phyloP scores from a whole-genome alignment of 2,888 invertebrate genomes.

The Agrotis ipsilon region DNA sequence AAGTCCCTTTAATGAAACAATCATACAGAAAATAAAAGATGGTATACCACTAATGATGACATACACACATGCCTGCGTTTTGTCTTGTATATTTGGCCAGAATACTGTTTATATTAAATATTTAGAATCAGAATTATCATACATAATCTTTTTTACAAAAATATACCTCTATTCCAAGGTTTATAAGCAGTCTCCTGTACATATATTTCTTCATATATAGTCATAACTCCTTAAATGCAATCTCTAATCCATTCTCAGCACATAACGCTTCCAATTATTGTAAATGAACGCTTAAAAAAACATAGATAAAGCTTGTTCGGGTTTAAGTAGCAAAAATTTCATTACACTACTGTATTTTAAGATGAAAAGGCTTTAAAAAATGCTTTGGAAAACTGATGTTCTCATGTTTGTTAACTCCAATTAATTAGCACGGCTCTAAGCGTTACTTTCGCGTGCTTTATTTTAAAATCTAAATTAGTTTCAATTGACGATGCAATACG shows the following conservation, averaged over 20 bases:
- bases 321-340: conserved; percentile 59
- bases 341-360: conserved; percentile 44
- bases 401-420: conserved; percentile 37
- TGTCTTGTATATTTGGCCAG: conserved; percentile 3
- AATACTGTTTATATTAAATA: conserved; percentile 30
- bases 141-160: conserved; percentile 39
- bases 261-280: conserved; percentile 41
- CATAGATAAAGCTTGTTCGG: conserved; percentile 61
- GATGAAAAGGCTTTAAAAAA: conserved; percentile 32
- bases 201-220: conserved; percentile 46
- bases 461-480: conserved; percentile 30
- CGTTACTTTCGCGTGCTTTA: conserved; percentile 22
- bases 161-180: conserved; percentile 53
- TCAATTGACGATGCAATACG: conserved; percentile 15
- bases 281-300: conserved; percentile 46
- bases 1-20: background rate
- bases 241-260: conserved; percentile 43
- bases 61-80: background rate
- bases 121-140: conserved; percentile 40
- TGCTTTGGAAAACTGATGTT: conserved; percentile 46
- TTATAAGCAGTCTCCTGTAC: conserved; percentile 55
- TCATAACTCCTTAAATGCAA: conserved; percentile 54
- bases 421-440: conserved; percentile 23
- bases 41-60: conserved; percentile 17
- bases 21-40: conserved; percentile 9